Conservation (phyloP, 2,888 invertebrate genomes). For the Thymelicus lineola region DNA sequence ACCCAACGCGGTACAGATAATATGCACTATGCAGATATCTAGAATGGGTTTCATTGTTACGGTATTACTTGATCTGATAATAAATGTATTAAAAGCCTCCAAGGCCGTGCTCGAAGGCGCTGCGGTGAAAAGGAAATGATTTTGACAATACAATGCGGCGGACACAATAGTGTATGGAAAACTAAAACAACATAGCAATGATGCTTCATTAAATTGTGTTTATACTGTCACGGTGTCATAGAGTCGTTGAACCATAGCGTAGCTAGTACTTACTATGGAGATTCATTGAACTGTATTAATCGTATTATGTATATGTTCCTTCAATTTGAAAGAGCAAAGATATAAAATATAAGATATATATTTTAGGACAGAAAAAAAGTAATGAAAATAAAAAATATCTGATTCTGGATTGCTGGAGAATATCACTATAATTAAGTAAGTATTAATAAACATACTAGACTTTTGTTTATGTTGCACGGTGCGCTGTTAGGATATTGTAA, state of each 20-base stretch:
- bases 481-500: too few relatives aligned
- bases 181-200: conserved; percentile 6
- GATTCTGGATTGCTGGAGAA: too few relatives aligned
- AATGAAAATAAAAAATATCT: too few relatives aligned
- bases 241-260: background rate
- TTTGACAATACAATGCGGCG: conserved; percentile 43
- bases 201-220: conserved; percentile 27
- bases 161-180: conserved; percentile 35
- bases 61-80: conserved; percentile 34
- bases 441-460: too few relatives aligned
- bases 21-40: conserved; percentile 35
- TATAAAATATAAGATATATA: too few relatives aligned
- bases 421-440: too few relatives aligned
- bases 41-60: conserved; percentile 36
- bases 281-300: too few relatives aligned
- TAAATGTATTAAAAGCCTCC: conserved; percentile 40
- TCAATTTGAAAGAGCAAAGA: too few relatives aligned
- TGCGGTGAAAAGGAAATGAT: conserved; percentile 47
- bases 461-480: too few relatives aligned
- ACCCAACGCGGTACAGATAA: background rate
- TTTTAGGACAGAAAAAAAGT: too few relatives aligned
- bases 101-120: conserved; percentile 44
- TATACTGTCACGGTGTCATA: conserved; percentile 4
- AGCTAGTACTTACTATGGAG: too few relatives aligned
- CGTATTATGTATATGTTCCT: too few relatives aligned